Base-by-base conservation (phyloP, 2,888 invertebrate species). In the Tetramorium bicarinatum region DNA sequence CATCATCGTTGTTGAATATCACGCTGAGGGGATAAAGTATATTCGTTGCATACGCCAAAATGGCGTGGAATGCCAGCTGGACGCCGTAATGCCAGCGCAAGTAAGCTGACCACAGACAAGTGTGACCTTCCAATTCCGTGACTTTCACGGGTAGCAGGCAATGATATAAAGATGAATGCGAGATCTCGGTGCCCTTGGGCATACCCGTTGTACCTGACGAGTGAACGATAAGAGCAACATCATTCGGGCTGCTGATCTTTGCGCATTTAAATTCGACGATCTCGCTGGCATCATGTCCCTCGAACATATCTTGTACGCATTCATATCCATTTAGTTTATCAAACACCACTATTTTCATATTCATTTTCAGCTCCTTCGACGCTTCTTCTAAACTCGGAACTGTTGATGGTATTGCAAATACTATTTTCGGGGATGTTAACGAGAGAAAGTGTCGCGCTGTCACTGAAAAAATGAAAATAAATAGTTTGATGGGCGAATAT, bases 181-280 rank as follows among this genome's bases (percentile, higher is more conserved):
- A 38, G 3, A 71, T 18, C 38, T 79, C 25, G 3, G 79, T 71
- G 13, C 8, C 41, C n/a, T 79, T 79, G 0, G 83, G 54, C 44
- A 21, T 15, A 0, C 79, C 64, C 7, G 56, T 83, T 11, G 79
- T 54, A 9, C 71, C 83, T 9, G 79, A 71, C 1, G 79, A 71
- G 7, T 34, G n/a, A n/a, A 56, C 15, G 13, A 79, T 49, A 2
- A 83, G 18, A 62, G 54, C 69, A 11, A 34, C 25, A 7, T 79
- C 71, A 0, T 64, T 56, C 11, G 54, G 62, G 21, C 25, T 34
- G 13, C 56, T 76, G 76, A 82, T 61, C 3, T 29, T 29, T 2
- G 38, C 8, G 41, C 64, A 83, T 61, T 54, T 69, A 18, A 69
- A 83, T n/a, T 56, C 34, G 13, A n/a, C 54, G 18, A 83, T 25